Evolutionary conservation across 64 coral and sea anemone genomes (phyloP), one percentile per base, ranked within the genome.

Genomic region (Actinia tenebrosa): DNA sequence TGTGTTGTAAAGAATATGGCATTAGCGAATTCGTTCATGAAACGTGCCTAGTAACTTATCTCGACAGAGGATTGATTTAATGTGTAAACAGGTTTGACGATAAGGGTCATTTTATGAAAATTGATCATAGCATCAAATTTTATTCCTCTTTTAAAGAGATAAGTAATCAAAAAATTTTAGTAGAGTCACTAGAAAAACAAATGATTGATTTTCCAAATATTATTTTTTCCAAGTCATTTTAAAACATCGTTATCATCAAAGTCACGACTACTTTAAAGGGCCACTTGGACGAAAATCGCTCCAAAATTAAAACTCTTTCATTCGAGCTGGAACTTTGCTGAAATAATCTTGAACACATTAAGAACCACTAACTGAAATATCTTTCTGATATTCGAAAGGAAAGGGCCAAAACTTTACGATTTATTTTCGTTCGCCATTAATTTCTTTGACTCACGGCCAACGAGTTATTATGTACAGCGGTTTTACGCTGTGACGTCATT

Each of bases 191-290:
- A 71, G 23, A 71, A 26, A 71, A 71, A 71, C 66, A 71, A 71
- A 30, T 71, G 66, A 0, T 71, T 25, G 66, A 71, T 71, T 71
- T 71, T 71, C 66, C 66, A 71, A 22, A 71, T 71, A 22, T 71
- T 10, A 71, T 71, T 71, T 71, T 71, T 71, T 71, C n/a, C 20
- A 71, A 19, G 66, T 71, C 8, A 71, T 30, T 71, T 71, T 71
- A 71, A 71, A 71, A 71, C 20, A 71, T 71, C 66, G 66, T 71
- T 71, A 71, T 71, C 20, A 71, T 71, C 66, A 37, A 37, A 71
- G 22, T 9, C 18, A 22, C 66, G 66, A 9, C 23, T 25, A 25
- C 66, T 71, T 71, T 71, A 37, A 37, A 37, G 30, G 30, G 30
- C 30, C 30, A 37, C 30, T 37, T 37, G 30, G 30, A 37, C 30